phyloP scores from a whole-genome alignment of 1,140 invertebrate species.

The Oncopodura yosiiana region DNA sequence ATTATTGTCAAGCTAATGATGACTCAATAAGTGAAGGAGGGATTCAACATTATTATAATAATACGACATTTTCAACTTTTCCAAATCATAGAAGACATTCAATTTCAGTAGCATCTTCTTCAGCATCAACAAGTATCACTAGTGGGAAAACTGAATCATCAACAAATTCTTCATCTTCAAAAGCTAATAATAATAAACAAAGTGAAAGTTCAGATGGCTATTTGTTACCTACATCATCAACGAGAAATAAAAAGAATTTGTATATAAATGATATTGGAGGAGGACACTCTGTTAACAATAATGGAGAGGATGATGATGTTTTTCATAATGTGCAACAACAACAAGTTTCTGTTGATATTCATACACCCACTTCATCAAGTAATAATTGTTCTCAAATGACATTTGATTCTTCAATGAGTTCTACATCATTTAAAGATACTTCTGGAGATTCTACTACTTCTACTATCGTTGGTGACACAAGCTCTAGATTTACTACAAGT shows the following conservation, averaged over 20 bases:
- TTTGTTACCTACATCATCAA: conserved; percentile 11
- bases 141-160: background rate
- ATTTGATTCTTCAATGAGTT: conserved; percentile 1
- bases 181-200: too few relatives aligned
- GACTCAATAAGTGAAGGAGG: conserved; percentile 1
- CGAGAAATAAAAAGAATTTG: conserved; percentile 16
- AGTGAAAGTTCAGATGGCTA: conserved; percentile 20
- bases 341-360: conserved; percentile 24
- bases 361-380: conserved; percentile 16
- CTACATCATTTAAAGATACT: conserved; percentile 4
- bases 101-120: conserved; percentile 19
- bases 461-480: conserved; percentile 1
- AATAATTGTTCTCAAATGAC: background rate
- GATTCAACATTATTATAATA: conserved; percentile 28
- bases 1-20: background rate
- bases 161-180: too few relatives aligned
- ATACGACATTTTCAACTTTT: conserved; percentile 28
- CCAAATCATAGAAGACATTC: conserved; percentile 29
- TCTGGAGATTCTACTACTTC: conserved; percentile 6
- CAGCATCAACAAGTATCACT: conserved; percentile 5
- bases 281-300: background rate
- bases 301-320: too few relatives aligned
- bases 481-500: background rate
- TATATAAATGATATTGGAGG: conserved; percentile 20
- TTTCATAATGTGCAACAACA: conserved; percentile 9